Base-by-base conservation (phyloP, 2,888 invertebrate genomes). In the Brenthis hecate region DNA sequence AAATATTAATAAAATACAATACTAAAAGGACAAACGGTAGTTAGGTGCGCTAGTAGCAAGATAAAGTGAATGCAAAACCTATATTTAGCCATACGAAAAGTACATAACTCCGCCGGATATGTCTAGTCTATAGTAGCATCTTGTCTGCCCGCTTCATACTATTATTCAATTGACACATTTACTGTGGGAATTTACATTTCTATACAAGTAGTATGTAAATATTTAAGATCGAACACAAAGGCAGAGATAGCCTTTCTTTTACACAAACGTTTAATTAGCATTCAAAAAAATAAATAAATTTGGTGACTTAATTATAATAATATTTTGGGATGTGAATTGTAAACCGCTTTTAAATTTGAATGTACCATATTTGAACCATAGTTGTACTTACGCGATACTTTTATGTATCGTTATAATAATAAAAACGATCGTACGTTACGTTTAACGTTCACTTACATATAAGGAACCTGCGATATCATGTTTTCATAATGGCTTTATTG, bases 111-210 rank as follows among this genome's bases (percentile, higher is more conserved):
- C 32, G 50, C 50, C 32, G 50, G 28, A 50, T 60, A 48, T 58
- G 28, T 23, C 32, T 60, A 60, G 48, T 23, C 32, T 60, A 60
- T 48, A 11, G 67, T 60, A 58, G 56, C 57, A 56, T 69, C 16
- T 36, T 32, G 50, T 60, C 60, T 60, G 16, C 32, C 36, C 47
- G 56, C 13, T 51, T n/a, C 48, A 2, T 50, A 16, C 54, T n/a
- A 58, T 60, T 69, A 60, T 54, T 54, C 54, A 54, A 58, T 63
- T 53, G 56, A 65, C 56, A 65, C 48, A 65, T 65, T 50, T 56
- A 56, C 28, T 16, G 28, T 50, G 36, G 6, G 64, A 65, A 65
- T 48, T 14, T 23, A 32, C 43, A 53, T 54, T 54, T 62, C 62
- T 36, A 62, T 54, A 62, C 43, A 23, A 28, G 32, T 23, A 54